These are phyloP conservation scores for Spodoptera littoralis DNA, from an alignment of 2,888 invertebrate species.

Conservation along the genomic window DNA sequence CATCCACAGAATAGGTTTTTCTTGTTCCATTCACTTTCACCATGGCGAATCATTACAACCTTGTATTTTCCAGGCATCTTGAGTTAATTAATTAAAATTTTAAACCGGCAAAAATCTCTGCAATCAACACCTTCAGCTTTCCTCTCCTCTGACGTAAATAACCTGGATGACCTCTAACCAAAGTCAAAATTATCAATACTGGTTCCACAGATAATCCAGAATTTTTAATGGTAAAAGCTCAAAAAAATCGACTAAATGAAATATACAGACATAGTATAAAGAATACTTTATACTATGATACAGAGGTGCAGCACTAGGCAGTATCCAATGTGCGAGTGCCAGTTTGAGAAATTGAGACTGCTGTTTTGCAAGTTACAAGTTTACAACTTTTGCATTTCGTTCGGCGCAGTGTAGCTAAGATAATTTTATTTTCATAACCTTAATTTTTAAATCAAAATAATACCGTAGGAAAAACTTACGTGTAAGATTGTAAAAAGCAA, in stretches of 20 bases:
- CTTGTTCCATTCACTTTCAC: constrained; percentile 93
- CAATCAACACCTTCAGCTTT: constrained; percentile 23
- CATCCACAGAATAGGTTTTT: constrained; percentile 93
- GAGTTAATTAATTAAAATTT: constrained; percentile 16
- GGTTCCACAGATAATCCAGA: constrained; percentile 3
- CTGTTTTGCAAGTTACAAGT: too few relatives aligned
- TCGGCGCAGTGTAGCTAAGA: too few relatives aligned
- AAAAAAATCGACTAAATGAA: constrained; percentile 20
- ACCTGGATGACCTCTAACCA: constrained; percentile 73
- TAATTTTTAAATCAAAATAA: too few relatives aligned
- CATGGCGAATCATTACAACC: constrained; percentile 93
- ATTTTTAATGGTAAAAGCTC: background rate
- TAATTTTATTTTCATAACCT: too few relatives aligned
- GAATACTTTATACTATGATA: too few relatives aligned
- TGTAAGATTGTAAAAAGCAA: too few relatives aligned
- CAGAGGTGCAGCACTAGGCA: background rate
- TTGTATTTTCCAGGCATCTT: constrained; percentile 87
- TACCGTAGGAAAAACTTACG: too few relatives aligned
- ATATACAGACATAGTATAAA: too few relatives aligned
- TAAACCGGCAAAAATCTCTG: constrained; percentile 52
- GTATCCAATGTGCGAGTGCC: too few relatives aligned
- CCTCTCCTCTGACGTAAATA: constrained; percentile 68
- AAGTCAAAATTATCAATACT: constrained; percentile 33
- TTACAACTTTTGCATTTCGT: too few relatives aligned
- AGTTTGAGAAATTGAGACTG: too few relatives aligned